Evolutionary conservation across 1,140 invertebrate genomes (phyloP), one percentile per base, ranked within the genome.

Genomic region (Holcopasites calliopsidis): DNA sequence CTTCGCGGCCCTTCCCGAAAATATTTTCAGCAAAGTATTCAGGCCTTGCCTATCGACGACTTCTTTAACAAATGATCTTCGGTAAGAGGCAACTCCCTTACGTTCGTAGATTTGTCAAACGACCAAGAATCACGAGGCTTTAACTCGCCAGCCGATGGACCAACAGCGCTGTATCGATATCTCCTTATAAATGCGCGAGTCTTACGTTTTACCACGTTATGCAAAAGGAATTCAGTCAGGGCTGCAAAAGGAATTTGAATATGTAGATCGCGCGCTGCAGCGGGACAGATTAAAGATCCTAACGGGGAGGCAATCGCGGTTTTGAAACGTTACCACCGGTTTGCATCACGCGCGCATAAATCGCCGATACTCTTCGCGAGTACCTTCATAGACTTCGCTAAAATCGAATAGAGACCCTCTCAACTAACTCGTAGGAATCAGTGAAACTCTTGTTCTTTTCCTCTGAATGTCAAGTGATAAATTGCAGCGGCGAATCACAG

Each of bases 121-220:
- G 55, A n/a, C 18, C 33, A 33, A 35, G 18, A 8, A 21, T 21
- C 55, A 33, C 31, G 16, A 38, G 21, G 50, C 28, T 52, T 26
- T 26, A 52, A 13, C 50, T 52, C 13, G 23, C 50, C 26, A 26
- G 23, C 13, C 21, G 50, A 52, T 52, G 23, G n/a, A 2, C 18
- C 40, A 21, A 23, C n/a, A 18, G 52, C 4, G 1, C 13, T n/a
- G 35, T 55, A 60, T 74, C 33, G 54, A 50, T 58, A 18, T 31
- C 31, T n/a, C 23, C 50, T 72, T 65, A 55, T 69, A 75, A 75
- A 78, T 18, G 18, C 73, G 26, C 16, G 26, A 62, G 49, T 70
- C 64, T 76, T 71, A 64, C 72, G 49, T 76, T 76, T 76, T 71
- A 70, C 23, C 50, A n/a, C 8, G 21, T 71, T 52, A 58, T 76